Conservation (phyloP, 2,888 invertebrate genomes). For the Standfussiana lucernea region DNA sequence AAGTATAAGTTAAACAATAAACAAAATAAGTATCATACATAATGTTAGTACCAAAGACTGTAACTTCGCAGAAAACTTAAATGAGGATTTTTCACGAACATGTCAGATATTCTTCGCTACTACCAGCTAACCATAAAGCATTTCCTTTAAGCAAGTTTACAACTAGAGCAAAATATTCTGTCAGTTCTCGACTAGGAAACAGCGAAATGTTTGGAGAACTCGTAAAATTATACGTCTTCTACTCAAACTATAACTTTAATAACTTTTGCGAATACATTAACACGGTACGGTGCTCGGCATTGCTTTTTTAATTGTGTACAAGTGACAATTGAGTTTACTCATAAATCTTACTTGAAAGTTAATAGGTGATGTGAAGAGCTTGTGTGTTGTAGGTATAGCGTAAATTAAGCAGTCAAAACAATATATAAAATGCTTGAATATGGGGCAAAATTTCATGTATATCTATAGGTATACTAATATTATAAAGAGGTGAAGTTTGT, state of each 20-base stretch:
- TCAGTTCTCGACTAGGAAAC: conserved; percentile 2
- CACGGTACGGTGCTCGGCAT: conserved; percentile 5
- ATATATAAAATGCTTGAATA: no score
- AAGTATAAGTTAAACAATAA: neutral
- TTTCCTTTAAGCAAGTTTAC: conserved; percentile 1
- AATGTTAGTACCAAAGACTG: neutral
- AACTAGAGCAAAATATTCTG: conserved; percentile 17
- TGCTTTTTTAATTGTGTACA: conserved; percentile 6
- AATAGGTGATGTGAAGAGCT: neutral
- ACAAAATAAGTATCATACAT: neutral
- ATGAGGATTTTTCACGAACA: neutral
- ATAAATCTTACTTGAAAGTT: neutral
- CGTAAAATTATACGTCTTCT: conserved; percentile 36
- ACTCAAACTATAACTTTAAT: conserved; percentile 31
- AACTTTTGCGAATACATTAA: conserved; percentile 39
- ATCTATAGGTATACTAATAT: no score
- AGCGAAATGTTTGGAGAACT: conserved; percentile 13
- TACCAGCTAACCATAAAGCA: conserved; percentile 8
- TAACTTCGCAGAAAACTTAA: neutral
- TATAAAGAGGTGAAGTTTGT: no score
- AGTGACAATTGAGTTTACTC: neutral
- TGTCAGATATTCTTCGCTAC: neutral
- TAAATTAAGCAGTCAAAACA: neutral
- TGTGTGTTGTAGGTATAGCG: neutral
- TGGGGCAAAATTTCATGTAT: neutral